Base-by-base conservation (phyloP, 35 echinoderm and acorn worm species). In the Nesometra sesokonis region DNA sequence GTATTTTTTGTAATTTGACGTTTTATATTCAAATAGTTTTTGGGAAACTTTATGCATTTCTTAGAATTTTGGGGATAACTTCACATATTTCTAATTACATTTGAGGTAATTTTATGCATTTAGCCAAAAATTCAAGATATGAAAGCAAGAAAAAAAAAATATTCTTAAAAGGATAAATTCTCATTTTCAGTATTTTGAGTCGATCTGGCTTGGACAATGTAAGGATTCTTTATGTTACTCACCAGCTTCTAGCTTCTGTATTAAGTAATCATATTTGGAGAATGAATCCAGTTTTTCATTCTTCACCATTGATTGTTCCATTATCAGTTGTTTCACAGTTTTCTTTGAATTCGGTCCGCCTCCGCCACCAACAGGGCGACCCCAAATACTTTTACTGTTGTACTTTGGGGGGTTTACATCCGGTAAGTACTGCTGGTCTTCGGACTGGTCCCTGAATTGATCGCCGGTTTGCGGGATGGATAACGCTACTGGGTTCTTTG, bases 241-340 rank as follows among this genome's bases (percentile, higher is more conserved):
- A 99, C 96, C 96, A 86, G 96, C 96, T 94, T 99, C 92, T 84
- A 99, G 83, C 77, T 94, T 99, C 90, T 94, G 92, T 47, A 99
- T 99, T 67, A 94, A 99, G 83, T 94, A 99, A 84, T 99, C 96
- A 86, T 99, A 99, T 67, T 99, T 99, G 80, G 96, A 99, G 57
- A 97, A 97, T 36, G 91, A 67, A 77, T 78, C 77, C 31, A 80
- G 43, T 57, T 82, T 76, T n/a, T 90, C 92, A 21, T 79, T 88
- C 39, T 36, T 87, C 86, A 87, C 78, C 23, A 87, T 57, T 33
- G 78, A 77, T 47, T 93, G 91, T 35, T 93, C 91, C 37, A 88
- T 82, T 32, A 93, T 93, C 38, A 93, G 47, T 52, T 93, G 86
- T 39, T 93, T 93, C 0, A 93, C 91, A 0, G 91, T 93, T 46